Conservation (phyloP, 2,888 invertebrate genomes). For the Ennomos erosarius region DNA sequence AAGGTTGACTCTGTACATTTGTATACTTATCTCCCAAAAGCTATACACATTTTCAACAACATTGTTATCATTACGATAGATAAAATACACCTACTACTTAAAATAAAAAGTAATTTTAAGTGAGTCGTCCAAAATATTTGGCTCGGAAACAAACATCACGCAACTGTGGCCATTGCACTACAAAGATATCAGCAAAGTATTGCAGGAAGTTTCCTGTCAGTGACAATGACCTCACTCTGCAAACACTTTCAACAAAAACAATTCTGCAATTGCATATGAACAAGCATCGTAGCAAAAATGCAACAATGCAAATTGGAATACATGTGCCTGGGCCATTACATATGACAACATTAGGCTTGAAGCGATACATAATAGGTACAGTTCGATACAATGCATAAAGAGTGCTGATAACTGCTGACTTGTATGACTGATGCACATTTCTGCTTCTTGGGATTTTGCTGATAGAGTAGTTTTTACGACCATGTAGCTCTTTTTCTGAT, state of each 20-base stretch:
- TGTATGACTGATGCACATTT: conserved; percentile 94
- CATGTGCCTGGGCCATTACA: conserved; percentile 99
- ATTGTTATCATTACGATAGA: conserved; percentile 43
- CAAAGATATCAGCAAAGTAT: conserved; percentile 92
- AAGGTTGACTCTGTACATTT: conserved; percentile 44
- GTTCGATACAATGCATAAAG: conserved; percentile 88
- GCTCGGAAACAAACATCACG: conserved; percentile 87
- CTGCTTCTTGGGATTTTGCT: conserved; percentile 92
- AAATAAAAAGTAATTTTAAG: conserved; percentile 62
- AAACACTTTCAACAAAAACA: conserved; percentile 97
- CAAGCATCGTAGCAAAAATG: conserved; percentile 89
- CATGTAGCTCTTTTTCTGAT: conserved; percentile 62
- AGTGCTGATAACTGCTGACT: conserved; percentile 92
- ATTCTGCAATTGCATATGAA: conserved; percentile 89
- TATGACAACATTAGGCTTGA: conserved; percentile 92
- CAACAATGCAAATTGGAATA: conserved; percentile 94
- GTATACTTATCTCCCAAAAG: conserved; percentile 59
- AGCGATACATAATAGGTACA: conserved; percentile 88
- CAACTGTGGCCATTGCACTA: conserved; percentile 97
- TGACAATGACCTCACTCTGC: conserved; percentile 95
- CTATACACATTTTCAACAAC: conserved; percentile 56
- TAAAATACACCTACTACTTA: conserved; percentile 11
- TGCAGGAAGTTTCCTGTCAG: conserved; percentile 95
- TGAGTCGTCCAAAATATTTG: conserved; percentile 91
- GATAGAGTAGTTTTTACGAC: conserved; percentile 72